A percentile compares a stretch with the other conserved stretches of the same genome.
Evolutionary conservation across 2,888 invertebrate species (phyloP).

Genomic region (Germaria angustata): DNA sequence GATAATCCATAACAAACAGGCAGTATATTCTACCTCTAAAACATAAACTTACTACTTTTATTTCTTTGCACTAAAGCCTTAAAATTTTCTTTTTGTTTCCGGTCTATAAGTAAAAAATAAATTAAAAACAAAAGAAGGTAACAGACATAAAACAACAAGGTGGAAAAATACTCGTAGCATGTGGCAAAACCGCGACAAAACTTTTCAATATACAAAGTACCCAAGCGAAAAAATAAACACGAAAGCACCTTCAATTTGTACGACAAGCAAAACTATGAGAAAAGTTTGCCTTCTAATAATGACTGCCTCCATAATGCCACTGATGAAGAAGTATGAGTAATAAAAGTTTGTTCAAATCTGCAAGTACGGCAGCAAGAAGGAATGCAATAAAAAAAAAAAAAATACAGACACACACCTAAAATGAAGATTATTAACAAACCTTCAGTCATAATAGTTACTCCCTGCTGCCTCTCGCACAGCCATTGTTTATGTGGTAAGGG

Average conservation of each 20-base stretch:
- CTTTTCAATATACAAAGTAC: conserved; percentile 20
- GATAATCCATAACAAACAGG: not conserved
- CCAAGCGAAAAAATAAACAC: not conserved
- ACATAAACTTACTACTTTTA: not conserved
- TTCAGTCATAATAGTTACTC: not conserved
- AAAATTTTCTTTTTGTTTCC: not conserved
- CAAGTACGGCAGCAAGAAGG: not conserved
- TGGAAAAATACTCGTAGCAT: conserved; percentile 9
- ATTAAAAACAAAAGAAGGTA: not conserved
- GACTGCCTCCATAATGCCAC: conserved; percentile 6
- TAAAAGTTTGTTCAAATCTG: conserved; percentile 57
- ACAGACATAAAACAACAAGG: conserved; percentile 1
- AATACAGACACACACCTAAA: too few relatives aligned
- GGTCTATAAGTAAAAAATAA: conserved; percentile 29
- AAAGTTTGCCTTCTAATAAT: conserved; percentile 53
- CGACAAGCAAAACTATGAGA: conserved; percentile 11
- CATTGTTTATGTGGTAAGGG: not conserved
- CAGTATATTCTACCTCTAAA: not conserved
- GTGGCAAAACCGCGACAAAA: conserved; percentile 35
- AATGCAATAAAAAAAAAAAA: not conserved
- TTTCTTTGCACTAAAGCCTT: not conserved
- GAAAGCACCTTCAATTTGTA: conserved; percentile 23
- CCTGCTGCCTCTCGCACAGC: too few relatives aligned
- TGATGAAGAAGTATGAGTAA: conserved; percentile 29
- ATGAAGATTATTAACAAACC: conserved; percentile 50